Conservation (phyloP, 2,113 vertebrate species). For the Pedionomus torquatus region DNA sequence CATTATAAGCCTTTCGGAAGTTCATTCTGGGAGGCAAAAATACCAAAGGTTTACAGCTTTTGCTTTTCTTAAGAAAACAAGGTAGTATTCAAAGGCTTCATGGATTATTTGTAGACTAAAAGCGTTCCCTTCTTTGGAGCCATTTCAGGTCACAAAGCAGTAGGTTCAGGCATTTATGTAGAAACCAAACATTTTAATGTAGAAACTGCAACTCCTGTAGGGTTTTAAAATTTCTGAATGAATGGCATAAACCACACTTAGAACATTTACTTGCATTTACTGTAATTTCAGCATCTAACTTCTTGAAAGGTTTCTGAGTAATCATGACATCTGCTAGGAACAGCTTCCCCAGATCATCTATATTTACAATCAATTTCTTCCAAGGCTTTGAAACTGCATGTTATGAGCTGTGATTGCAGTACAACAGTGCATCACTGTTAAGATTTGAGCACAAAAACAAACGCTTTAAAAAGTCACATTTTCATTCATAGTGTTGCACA, state of each 20-base stretch:
- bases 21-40: neutral
- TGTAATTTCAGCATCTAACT: neutral
- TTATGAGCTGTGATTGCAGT: neutral
- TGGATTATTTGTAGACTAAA: neutral
- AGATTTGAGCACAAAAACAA: neutral
- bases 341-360: neutral
- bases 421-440: neutral
- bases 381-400: neutral
- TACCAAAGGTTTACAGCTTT: neutral
- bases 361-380: neutral
- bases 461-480: neutral
- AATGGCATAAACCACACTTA: neutral
- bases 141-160: neutral
- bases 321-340: neutral
- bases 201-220: neutral
- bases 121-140: neutral
- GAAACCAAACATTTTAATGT: neutral
- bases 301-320: neutral
- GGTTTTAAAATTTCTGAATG: neutral
- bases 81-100: neutral
- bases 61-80: conserved; percentile 4
- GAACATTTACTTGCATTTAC: neutral
- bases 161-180: neutral
- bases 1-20: neutral
- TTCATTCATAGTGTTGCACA: neutral